A percentile compares a stretch with the other conserved stretches of the same genome.
Evolutionary conservation across 2,113 vertebrate genomes (phyloP).

Genomic region (Syngnathus typhle): DNA sequence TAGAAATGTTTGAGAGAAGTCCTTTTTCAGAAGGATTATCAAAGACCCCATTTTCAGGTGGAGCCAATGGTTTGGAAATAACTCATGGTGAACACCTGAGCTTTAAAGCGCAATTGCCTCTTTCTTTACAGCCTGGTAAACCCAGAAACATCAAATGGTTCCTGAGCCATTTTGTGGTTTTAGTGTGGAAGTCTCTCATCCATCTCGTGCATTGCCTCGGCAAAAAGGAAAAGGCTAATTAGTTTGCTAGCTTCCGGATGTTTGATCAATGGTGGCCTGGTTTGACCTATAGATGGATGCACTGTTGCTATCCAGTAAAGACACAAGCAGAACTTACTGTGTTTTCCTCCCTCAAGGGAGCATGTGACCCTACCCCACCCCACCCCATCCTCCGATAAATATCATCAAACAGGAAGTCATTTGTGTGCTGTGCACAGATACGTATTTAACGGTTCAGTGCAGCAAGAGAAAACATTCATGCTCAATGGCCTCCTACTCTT

Average conservation of each 20-base stretch:
- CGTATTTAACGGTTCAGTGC: conserved; percentile 3
- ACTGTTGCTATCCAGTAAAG: conserved; percentile 32
- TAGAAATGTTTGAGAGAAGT: neutral
- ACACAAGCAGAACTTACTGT: conserved; percentile 21
- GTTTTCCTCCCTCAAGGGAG: conserved; percentile 31
- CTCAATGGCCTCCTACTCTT: neutral
- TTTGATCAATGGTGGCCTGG: conserved; percentile 49
- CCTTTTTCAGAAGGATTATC: neutral
- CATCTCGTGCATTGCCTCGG: conserved; percentile 36
- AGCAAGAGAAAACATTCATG: neutral
- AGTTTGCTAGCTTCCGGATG: conserved; percentile 48
- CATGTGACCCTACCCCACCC: conserved; percentile 32
- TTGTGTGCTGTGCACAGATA: conserved; percentile 26
- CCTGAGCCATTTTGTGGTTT: conserved; percentile 52
- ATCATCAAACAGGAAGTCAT: conserved; percentile 57
- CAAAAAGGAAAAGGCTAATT: conserved; percentile 60
- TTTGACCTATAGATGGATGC: conserved; percentile 54
- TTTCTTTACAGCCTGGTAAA: conserved; percentile 61
- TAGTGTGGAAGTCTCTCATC: conserved; percentile 27
- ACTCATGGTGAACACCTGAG: conserved; percentile 54
- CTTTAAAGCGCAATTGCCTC: conserved; percentile 62
- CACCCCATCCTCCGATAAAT: conserved; percentile 38
- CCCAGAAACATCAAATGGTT: conserved; percentile 45
- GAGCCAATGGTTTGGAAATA: conserved; percentile 22
- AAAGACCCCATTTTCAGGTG: conserved; percentile 1